Evolutionary conservation across 2,797 vertebrate species (phyloP).

Genomic region (Hybognathus amarus): DNA sequence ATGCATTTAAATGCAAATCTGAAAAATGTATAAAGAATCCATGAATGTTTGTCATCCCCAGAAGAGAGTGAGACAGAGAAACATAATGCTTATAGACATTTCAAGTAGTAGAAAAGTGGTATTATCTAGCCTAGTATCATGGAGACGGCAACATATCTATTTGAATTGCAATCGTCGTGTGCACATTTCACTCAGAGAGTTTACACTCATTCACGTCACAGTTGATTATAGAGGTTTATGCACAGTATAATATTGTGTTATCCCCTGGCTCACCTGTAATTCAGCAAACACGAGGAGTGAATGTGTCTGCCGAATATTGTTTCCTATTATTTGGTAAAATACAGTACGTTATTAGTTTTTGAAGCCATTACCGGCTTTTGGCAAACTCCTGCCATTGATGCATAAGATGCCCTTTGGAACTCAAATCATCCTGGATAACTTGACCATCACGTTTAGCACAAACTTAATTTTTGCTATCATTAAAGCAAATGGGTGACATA

Average conservation of each 20-base stretch:
- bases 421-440: not conserved
- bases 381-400: not conserved
- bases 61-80: not conserved
- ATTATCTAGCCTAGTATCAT: not conserved
- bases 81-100: not conserved
- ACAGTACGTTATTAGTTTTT: not conserved
- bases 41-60: not conserved
- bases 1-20: not conserved
- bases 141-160: too few species aligned
- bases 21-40: not conserved
- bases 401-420: not conserved
- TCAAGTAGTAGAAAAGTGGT: not conserved
- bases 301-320: not conserved
- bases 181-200: not conserved
- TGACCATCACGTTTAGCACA: not conserved
- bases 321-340: not conserved
- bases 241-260: not conserved
- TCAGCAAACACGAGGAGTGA: not conserved
- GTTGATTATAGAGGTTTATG: not conserved
- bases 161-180: not conserved
- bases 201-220: not conserved
- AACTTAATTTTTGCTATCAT: not conserved
- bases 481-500: not conserved
- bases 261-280: not conserved
- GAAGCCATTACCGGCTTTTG: too few species aligned